Base-by-base conservation (phyloP, 1,140 invertebrate genomes). In the Dendrolimus kikuchii region DNA sequence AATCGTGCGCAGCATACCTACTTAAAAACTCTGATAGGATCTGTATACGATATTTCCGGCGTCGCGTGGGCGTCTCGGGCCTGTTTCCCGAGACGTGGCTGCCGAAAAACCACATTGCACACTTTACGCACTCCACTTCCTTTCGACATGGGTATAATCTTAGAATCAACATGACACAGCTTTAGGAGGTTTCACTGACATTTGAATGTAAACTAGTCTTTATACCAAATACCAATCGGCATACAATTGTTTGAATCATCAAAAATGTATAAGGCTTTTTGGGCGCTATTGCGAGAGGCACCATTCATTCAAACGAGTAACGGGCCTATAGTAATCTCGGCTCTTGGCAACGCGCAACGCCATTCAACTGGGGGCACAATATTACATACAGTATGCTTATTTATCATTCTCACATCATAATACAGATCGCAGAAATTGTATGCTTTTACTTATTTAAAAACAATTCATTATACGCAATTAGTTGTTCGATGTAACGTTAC, bases 261-360 rank as follows among this genome's bases (percentile, higher is more conserved):
- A 50, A 47, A n/a, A 53, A 64, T 60, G 41, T 66, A 63, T 60
- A 64, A 70, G 60, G 57, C 61, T 62, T 67, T 68, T 71, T 69
- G 62, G 59, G 63, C 58, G 62, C 66, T 68, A 69, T 66, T 49
- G 46, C 58, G 66, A 69, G 76, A 68, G 64, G 66, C 64, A 76
- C 69, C 77, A 80, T 80, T 81, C 81, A 84, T 81, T 84, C 68
- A 84, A 71, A 76, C 68, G 74, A 81, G 71, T 84, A 84, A 84
- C 78, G 81, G 77, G 75, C 73, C 78, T 78, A 79, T 81, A 81
- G 71, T 79, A 81, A 77, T 79, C 77, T 79, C 66, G 66, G 55
- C 64, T 72, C 70, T 71, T 66, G 68, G 64, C 71, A 66, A 66
- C 71, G 72, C 76, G 64, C 70, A 66, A 67, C 72, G 73, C 78